Conservation (phyloP, 2,113 vertebrate species). For the Gopherus flavomarginatus region DNA sequence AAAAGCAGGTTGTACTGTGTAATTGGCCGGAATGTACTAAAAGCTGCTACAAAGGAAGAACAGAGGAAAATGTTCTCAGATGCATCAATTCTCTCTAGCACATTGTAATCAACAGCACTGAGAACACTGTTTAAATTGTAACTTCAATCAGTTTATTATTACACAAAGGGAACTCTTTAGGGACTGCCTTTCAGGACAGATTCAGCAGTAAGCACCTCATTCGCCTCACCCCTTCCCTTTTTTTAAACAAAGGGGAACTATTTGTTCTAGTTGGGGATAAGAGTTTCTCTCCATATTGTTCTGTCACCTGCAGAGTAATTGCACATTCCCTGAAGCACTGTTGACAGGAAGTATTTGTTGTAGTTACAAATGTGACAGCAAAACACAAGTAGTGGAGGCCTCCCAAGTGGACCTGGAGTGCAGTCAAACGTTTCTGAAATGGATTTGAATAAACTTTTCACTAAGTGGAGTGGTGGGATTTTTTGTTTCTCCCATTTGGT, state of each 20-base stretch:
- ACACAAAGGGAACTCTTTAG: background rate
- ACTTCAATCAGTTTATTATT: background rate
- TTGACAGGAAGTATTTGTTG: background rate
- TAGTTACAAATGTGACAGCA: background rate
- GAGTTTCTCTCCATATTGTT: background rate
- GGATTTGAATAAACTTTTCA: background rate
- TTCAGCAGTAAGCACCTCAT: background rate
- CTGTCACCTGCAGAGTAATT: background rate
- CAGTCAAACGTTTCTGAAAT: background rate
- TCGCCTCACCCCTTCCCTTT: background rate
- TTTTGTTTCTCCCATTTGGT: background rate
- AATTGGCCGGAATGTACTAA: background rate
- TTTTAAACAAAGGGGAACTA: background rate
- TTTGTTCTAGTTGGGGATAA: background rate
- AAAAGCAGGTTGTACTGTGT: background rate
- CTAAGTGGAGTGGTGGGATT: background rate
- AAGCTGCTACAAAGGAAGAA: background rate
- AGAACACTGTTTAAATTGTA: background rate
- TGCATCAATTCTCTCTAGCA: background rate
- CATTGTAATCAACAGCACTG: background rate
- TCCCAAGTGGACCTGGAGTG: background rate
- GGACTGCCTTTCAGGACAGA: background rate
- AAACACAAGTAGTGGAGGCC: background rate
- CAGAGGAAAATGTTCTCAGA: background rate
- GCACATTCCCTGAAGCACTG: background rate